Evolutionary conservation across 2,888 invertebrate species (phyloP).

Genomic region (Drosophila kokeensis): DNA sequence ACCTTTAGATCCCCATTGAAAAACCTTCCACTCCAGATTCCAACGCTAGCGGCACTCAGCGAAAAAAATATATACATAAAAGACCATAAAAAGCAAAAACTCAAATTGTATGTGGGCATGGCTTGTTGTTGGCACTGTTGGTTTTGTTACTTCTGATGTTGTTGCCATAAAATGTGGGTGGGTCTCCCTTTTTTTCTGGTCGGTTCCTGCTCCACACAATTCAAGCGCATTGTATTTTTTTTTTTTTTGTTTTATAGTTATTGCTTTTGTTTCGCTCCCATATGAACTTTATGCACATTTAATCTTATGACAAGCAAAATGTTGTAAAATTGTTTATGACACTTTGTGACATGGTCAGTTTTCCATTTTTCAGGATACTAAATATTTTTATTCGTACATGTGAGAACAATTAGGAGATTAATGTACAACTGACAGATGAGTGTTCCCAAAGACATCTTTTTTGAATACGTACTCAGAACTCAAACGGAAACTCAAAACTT

Average conservation of each 20-base stretch:
- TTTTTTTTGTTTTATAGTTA: slow-evolving; percentile 79
- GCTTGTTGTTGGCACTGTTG: slow-evolving; percentile 44
- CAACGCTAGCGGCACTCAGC: slow-evolving; percentile 27
- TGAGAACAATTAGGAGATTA: slow-evolving; percentile 19
- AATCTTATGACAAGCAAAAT: slow-evolving; percentile 79
- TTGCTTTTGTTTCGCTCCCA: slow-evolving; percentile 71
- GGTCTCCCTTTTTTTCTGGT: slow-evolving; percentile 20
- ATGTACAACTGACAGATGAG: slow-evolving; percentile 34
- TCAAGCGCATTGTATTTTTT: slow-evolving; percentile 73
- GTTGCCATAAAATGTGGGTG: slow-evolving; percentile 52
- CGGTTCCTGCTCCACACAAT: slow-evolving; percentile 40
- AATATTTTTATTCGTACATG: slow-evolving; percentile 35
- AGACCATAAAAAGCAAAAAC: slow-evolving; percentile 47
- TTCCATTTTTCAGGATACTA: slow-evolving; percentile 47
- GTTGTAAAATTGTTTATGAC: slow-evolving; percentile 78
- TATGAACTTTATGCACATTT: slow-evolving; percentile 73
- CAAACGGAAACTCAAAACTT: background rate
- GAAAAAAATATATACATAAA: slow-evolving; percentile 20
- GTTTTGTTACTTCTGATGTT: slow-evolving; percentile 32
- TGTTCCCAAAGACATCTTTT: background rate
- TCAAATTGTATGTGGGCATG: slow-evolving; percentile 51
- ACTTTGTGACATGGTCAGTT: slow-evolving; percentile 77
- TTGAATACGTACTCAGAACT: background rate
- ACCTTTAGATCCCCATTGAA: slow-evolving; percentile 48
- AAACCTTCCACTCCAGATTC: slow-evolving; percentile 19